Evolutionary conservation across 2,888 invertebrate species (phyloP).

Genomic region (Amphipoea oculea): DNA sequence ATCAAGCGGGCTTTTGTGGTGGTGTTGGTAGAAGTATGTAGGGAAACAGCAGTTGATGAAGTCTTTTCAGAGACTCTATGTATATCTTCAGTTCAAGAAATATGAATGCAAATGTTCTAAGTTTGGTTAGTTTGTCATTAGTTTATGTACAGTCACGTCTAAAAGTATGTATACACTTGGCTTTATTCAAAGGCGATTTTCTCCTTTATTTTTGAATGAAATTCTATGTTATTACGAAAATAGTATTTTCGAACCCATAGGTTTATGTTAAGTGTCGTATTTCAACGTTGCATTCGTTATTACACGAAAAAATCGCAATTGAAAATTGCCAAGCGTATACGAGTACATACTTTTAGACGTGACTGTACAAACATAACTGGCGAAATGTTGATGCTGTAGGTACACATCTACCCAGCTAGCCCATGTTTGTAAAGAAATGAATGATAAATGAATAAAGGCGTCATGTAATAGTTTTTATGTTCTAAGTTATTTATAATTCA

Average conservation of each 20-base stretch:
- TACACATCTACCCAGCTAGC: not conserved
- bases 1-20: conserved; percentile 6
- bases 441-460: not conserved
- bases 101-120: not conserved
- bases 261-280: too few relatives aligned
- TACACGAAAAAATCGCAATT: too few relatives aligned
- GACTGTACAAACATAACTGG: not conserved
- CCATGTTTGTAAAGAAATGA: not conserved
- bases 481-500: not conserved
- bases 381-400: not conserved
- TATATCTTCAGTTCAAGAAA: not conserved
- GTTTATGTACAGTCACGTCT: too few relatives aligned
- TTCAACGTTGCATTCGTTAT: too few relatives aligned
- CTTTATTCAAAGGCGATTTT: too few relatives aligned
- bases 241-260: too few relatives aligned
- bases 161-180: too few relatives aligned
- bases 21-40: not conserved
- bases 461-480: not conserved
- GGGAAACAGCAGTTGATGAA: conserved; percentile 2
- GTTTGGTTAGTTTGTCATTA: not conserved
- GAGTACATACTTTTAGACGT: too few relatives aligned
- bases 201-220: too few relatives aligned
- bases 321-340: too few relatives aligned
- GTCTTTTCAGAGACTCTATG: not conserved
- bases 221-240: too few relatives aligned